A percentile compares a stretch with the other conserved stretches of the same genome.
Conservation (phyloP, 2,888 invertebrate genomes). For the Anagyrus pseudococci region DNA sequence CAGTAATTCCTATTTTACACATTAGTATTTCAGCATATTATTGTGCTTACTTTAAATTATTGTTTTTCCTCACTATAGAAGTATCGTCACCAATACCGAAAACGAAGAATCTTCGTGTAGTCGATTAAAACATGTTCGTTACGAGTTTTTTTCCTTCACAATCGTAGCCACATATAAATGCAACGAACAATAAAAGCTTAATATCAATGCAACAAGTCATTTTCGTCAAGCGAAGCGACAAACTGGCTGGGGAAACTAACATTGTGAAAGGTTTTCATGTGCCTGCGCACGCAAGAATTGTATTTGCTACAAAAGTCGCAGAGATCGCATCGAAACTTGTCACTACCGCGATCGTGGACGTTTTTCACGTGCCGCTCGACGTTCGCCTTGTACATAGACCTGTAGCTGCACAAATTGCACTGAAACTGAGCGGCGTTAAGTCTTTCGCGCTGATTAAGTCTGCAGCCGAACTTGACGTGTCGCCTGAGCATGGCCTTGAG, state of each 20-base stretch:
- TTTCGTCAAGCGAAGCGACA: too few relatives aligned
- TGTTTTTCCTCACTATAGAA: too few relatives aligned
- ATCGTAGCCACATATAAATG: not conserved
- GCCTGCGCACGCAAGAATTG: slow-evolving; percentile 54
- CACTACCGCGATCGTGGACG: slow-evolving; percentile 48
- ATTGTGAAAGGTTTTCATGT: slow-evolving; percentile 52
- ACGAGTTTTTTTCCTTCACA: too few relatives aligned
- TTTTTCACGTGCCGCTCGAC: slow-evolving; percentile 58
- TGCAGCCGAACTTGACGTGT: slow-evolving; percentile 49
- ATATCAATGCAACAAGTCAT: too few relatives aligned
- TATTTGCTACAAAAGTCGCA: slow-evolving; percentile 57
- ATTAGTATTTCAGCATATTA: too few relatives aligned
- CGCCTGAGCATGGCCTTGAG: slow-evolving; percentile 46
- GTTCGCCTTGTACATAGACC: slow-evolving; percentile 59
- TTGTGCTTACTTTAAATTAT: too few relatives aligned
- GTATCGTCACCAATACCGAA: too few relatives aligned
- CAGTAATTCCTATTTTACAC: too few relatives aligned
- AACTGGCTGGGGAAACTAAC: too few relatives aligned
- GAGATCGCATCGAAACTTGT: slow-evolving; percentile 49
- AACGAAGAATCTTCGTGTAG: too few relatives aligned
- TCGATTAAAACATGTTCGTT: too few relatives aligned
- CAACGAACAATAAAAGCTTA: too few relatives aligned
- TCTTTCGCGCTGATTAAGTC: slow-evolving; percentile 46
- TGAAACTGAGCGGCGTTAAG: slow-evolving; percentile 55
- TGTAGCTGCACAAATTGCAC: slow-evolving; percentile 59